Percentiles rank a stretch among this genome's conserved stretches.
These are phyloP conservation scores for Ormia ochracea DNA, from an alignment of 2,888 invertebrate species.

Conservation along the genomic window DNA sequence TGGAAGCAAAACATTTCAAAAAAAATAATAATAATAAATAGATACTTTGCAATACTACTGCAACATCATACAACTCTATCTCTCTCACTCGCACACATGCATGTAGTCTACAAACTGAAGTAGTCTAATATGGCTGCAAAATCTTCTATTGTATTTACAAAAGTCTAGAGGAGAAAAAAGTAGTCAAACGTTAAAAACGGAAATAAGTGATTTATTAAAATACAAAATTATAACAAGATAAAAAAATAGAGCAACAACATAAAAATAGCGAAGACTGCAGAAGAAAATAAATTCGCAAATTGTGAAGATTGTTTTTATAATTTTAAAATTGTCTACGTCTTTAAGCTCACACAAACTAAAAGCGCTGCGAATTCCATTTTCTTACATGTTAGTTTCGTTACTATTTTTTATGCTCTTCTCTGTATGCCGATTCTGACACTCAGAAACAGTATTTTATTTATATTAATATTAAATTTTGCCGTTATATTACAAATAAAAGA, in stretches of 20 bases:
- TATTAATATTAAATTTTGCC: conserved; percentile 19
- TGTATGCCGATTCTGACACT: conserved; percentile 21
- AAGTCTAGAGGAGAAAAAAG: background rate
- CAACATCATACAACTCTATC: background rate
- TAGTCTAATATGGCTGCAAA: conserved; percentile 3
- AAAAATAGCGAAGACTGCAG: background rate
- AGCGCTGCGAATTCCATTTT: conserved; percentile 2
- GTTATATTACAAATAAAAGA: background rate
- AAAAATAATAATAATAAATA: conserved; percentile 10
- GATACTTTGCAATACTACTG: conserved; percentile 1
- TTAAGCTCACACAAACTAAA: conserved; percentile 4
- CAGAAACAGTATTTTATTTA: conserved; percentile 28
- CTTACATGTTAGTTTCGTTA: background rate
- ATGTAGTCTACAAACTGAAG: background rate
- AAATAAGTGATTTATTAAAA: conserved; percentile 60
- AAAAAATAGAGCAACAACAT: background rate
- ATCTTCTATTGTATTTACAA: background rate
- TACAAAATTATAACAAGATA: conserved; percentile 1
- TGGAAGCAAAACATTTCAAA: conserved; percentile 38
- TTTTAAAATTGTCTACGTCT: background rate
- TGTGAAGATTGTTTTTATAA: conserved; percentile 30
- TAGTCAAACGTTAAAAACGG: conserved; percentile 27
- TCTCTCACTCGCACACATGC: too few relatives aligned
- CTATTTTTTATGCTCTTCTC: background rate
- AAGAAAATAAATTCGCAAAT: conserved; percentile 8